Base-by-base conservation (phyloP, 2,797 vertebrate genomes). In the Malacoctenus gilli region DNA sequence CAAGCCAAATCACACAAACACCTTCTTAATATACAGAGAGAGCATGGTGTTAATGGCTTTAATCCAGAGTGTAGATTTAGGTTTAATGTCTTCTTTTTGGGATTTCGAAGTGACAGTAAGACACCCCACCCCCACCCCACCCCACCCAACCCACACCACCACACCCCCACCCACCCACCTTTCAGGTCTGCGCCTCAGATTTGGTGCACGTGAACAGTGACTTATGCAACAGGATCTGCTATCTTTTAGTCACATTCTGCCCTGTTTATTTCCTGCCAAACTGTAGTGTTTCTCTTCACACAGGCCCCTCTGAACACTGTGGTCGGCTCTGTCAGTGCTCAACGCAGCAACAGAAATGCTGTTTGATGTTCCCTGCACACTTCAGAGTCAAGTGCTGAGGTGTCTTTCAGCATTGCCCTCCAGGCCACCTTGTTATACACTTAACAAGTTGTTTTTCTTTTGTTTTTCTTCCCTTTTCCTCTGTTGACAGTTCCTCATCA, bases 391-490 rank as follows among this genome's bases (percentile, higher is more conserved):
- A 80, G 78, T 78, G 68, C 72, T 64, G 66, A 84, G 74, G 77
- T 84, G 80, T 92, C 90, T 89, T 90, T 90, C 83, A 87, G 83
- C 83, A 58, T 85, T 81, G 78, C 85, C 88, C 89, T 86, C 75
- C 75, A 85, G 89, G 88, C 87, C 85, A 87, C 84, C 88, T 90
- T 90, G 89, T 91, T 89, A 86, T 76, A 86, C 82, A 85, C 85
- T 87, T 90, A 89, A 86, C 85, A 87, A 84, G 86, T 89, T 87
- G 83, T 92, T 90, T 91, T 91, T 79, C 80, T 83, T 88, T 81
- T 85, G 59, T 82, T 84, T 82, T 79, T 73, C 72, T 81, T 82
- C 73, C 48, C 40, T 72, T 83, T 86, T 88, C 81, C 77, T 85
- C 65, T 80, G 85, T 83, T 87, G 87, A 90, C 87, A 87, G 86